Evolutionary conservation across 2,888 invertebrate species (phyloP), one percentile per base, ranked within the genome.

Genomic region (Antheraea assamensis): DNA sequence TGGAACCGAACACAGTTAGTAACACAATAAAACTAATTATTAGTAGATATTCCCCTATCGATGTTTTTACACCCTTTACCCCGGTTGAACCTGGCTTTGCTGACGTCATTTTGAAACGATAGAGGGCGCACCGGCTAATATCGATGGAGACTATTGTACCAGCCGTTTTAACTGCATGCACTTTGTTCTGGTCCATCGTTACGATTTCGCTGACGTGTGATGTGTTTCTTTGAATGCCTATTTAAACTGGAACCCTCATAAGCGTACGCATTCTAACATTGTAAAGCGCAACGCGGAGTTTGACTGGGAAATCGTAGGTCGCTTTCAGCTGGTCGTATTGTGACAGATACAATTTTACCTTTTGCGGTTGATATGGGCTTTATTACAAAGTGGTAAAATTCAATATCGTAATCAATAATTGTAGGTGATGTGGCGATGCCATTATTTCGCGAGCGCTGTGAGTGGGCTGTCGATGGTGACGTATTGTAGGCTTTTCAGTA

Each of bases 391-490:
- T 0, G 0, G 55, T 82, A 89, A 76, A 81, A 85, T 80, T 75
- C 58, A 42, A 55, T 77, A 86, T 85, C 87, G 21, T 74, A 15
- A 31, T 79, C 74, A 52, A 49, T 71, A 68, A 47, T 72, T 68
- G 15, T 15, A 27, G 1, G 24, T 42, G 49, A 70, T 27, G 42
- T 42, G 66, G 49, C 78, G 74, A 74, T 78, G 85, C 88, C 85
- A 89, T 89, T 92, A 90, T 90, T 90, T 88, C 85, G 88, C 85
- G 88, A 90, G 90, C 89, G 88, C 90, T 90, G 86, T 87, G 90
- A 90, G 89, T 90, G 90, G 87, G 88, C 91, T 88, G 90, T 91
- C 91, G 87, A 88, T 87, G 83, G 90, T 92, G 93, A 93, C 90
- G 89, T 90, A 92, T 93, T 90, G 90, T 90, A 90, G 90, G 90